Conservation (phyloP, 2,888 invertebrate genomes). For the Drosophila borborema region DNA sequence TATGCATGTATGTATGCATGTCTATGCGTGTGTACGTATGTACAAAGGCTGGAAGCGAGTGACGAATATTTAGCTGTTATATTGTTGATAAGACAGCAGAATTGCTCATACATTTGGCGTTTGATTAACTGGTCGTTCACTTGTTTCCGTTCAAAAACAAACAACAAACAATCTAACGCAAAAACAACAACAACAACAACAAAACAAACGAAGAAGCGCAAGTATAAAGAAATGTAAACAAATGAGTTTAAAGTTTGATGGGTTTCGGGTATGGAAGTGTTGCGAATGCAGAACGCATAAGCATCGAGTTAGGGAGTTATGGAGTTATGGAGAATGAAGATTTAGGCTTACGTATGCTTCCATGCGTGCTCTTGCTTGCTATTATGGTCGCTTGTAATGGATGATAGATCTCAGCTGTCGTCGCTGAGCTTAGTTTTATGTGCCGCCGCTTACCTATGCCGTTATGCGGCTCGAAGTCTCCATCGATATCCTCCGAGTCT, state of each 20-base stretch:
- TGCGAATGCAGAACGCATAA: not conserved
- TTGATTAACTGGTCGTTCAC: conserved; percentile 9
- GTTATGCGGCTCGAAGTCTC: conserved; percentile 37
- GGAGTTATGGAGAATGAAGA: not conserved
- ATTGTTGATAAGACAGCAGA: conserved; percentile 11
- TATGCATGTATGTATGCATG: not conserved
- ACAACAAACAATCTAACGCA: not conserved
- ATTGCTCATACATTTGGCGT: not conserved
- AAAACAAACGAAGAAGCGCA: not conserved
- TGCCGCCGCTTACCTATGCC: conserved; percentile 58
- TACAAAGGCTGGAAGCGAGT: not conserved
- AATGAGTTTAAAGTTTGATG: not conserved
- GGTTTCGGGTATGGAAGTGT: not conserved
- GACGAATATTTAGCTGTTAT: not conserved
- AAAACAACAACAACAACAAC: not conserved
- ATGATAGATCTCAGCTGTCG: conserved; percentile 5
- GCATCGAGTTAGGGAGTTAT: too few relatives aligned
- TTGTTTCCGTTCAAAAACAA: not conserved
- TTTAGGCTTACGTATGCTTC: conserved; percentile 29
- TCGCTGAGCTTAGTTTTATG: not conserved
- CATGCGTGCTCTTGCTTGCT: not conserved
- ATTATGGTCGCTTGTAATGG: conserved; percentile 2
- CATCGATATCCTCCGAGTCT: conserved; percentile 33
- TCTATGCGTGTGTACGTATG: not conserved
- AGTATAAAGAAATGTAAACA: not conserved